Conservation (phyloP, 1,140 invertebrate genomes). For the Tetramorium alpestre region DNA sequence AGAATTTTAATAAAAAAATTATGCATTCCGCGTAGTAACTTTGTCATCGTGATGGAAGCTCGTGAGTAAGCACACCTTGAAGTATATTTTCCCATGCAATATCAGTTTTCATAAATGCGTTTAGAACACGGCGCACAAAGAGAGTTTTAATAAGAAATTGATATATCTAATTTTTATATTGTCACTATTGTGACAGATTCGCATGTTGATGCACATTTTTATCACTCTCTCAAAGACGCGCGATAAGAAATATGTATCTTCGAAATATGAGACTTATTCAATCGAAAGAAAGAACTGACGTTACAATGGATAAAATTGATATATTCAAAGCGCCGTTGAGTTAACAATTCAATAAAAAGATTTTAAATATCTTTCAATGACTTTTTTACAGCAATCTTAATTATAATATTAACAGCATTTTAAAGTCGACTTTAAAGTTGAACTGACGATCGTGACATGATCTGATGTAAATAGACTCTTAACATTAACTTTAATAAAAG, state of each 20-base stretch:
- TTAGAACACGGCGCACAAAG: background rate
- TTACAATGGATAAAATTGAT: constrained; percentile 2
- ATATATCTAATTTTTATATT: constrained; percentile 34
- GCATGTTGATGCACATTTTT: background rate
- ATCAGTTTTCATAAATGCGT: constrained; percentile 53
- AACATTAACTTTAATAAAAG: background rate
- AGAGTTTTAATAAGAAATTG: constrained; percentile 21
- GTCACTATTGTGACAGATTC: background rate
- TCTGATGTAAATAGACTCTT: constrained; percentile 14
- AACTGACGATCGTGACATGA: background rate
- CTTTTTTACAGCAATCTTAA: background rate
- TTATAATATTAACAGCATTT: background rate
- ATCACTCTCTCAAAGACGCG: background rate
- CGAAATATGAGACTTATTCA: background rate
- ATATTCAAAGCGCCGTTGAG: too few relatives aligned
- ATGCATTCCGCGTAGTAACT: constrained; percentile 15
- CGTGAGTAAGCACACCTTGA: background rate
- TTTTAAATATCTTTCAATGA: background rate
- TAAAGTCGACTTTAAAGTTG: background rate
- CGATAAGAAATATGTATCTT: background rate
- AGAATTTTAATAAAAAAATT: constrained; percentile 56
- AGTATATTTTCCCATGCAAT: constrained; percentile 36
- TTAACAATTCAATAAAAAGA: background rate
- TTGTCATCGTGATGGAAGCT: constrained; percentile 24
- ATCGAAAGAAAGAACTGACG: background rate